Evolutionary conservation across 2,113 vertebrate species (phyloP).

Genomic region (Gymnorhina tibicen): DNA sequence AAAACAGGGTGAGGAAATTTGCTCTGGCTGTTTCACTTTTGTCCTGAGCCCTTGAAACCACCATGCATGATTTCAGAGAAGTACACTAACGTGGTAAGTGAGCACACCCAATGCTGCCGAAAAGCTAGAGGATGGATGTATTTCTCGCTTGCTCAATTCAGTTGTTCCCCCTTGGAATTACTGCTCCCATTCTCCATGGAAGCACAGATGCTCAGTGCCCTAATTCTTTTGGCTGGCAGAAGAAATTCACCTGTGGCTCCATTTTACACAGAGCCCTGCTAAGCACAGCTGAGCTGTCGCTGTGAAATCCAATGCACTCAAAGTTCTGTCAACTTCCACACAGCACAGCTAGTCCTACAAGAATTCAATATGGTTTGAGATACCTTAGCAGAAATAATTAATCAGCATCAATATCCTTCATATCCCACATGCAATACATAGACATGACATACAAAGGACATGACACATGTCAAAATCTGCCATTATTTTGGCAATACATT

Average conservation of each 20-base stretch:
- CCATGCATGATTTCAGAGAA: background rate
- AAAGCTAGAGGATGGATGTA: background rate
- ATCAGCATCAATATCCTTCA: slow-evolving; percentile 9
- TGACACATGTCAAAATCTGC: background rate
- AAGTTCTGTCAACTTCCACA: background rate
- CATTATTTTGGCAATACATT: slow-evolving; percentile 30
- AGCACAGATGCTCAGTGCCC: background rate
- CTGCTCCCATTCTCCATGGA: background rate
- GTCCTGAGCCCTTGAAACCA: background rate
- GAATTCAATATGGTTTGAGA: background rate
- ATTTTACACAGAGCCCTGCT: background rate
- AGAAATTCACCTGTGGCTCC: background rate
- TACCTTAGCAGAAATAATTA: slow-evolving; percentile 32
- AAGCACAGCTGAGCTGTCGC: background rate
- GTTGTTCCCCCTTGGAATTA: background rate
- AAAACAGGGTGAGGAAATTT: background rate
- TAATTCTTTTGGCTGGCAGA: background rate
- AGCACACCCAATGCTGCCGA: background rate
- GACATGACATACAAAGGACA: background rate
- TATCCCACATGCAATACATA: background rate
- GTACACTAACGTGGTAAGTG: background rate
- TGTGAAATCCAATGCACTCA: background rate
- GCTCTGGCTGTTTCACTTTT: background rate
- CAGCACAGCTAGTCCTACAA: background rate
- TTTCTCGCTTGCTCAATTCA: background rate